Evolutionary conservation across 2,888 invertebrate genomes (phyloP).

Genomic region (Lasioglossum morio): DNA sequence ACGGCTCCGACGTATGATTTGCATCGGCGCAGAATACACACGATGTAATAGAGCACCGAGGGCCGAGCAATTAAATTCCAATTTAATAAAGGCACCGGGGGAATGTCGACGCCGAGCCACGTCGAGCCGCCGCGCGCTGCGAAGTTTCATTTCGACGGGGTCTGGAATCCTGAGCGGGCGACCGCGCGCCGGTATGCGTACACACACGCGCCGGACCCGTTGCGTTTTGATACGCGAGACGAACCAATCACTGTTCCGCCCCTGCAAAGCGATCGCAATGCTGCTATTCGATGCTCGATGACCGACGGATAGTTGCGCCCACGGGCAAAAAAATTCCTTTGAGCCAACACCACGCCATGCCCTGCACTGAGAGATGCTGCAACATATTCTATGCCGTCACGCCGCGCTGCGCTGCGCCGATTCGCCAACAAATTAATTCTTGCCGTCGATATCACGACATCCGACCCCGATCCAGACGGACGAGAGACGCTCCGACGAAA

Average conservation of each 20-base stretch:
- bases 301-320: slow-evolving; percentile 53
- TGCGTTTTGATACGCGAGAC: slow-evolving; percentile 70
- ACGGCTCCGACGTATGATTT: slow-evolving; percentile 64
- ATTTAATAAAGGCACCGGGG: slow-evolving; percentile 78
- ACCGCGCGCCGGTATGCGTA: slow-evolving; percentile 68
- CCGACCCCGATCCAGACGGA: no score
- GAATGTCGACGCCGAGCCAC: slow-evolving; percentile 69
- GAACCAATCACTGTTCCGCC: slow-evolving; percentile 72
- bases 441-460: neutral
- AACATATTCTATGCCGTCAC: neutral
- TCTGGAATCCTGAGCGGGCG: slow-evolving; percentile 74
- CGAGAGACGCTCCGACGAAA: neutral
- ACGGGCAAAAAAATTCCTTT: slow-evolving; percentile 65
- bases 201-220: slow-evolving; percentile 49
- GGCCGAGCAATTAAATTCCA: slow-evolving; percentile 79
- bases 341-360: slow-evolving; percentile 30
- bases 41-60: slow-evolving; percentile 71
- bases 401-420: neutral
- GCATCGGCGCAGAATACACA: slow-evolving; percentile 66
- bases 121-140: slow-evolving; percentile 14
- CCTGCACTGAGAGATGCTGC: neutral
- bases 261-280: slow-evolving; percentile 64
- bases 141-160: slow-evolving; percentile 74
- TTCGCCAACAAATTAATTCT: neutral
- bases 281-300: slow-evolving; percentile 65